Percentiles rank a stretch among this genome's conserved stretches.
phyloP scores from a whole-genome alignment of 2,113 vertebrate species.

The Dicerorhinus sumatrensis region DNA sequence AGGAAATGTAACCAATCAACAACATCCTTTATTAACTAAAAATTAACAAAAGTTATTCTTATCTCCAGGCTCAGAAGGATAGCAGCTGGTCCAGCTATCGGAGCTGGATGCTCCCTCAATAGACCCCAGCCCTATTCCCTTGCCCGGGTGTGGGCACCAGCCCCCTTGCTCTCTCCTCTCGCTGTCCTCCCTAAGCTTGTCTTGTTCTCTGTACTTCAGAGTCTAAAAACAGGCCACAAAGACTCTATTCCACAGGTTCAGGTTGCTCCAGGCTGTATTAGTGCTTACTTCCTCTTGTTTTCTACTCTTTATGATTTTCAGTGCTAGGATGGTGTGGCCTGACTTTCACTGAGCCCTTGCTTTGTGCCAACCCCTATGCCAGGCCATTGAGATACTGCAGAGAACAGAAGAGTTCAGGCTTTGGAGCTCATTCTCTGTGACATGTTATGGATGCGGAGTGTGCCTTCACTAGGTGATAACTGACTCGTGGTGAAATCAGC shows the following conservation, averaged over 20 bases:
- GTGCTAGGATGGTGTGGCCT: neutral
- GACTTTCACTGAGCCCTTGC: neutral
- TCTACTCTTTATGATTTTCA: neutral
- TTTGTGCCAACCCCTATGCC: neutral
- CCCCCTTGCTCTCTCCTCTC: too few species aligned
- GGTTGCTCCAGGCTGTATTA: neutral
- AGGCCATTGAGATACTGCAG: neutral
- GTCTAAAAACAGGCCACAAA: neutral
- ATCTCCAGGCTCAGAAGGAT: neutral
- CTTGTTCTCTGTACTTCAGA: neutral
- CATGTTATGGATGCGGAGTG: neutral
- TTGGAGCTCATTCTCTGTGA: neutral
- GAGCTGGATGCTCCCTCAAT: neutral
- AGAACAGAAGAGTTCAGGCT: neutral
- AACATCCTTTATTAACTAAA: neutral
- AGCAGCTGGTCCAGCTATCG: neutral
- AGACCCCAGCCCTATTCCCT: too few species aligned
- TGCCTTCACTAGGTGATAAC: neutral
- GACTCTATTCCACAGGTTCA: neutral
- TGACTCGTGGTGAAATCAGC: neutral
- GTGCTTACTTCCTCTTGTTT: neutral
- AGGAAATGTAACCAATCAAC: neutral
- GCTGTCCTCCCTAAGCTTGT: neutral
- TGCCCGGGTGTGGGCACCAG: accelerated
- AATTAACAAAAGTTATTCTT: neutral